Percentiles rank a stretch among this genome's conserved stretches.
Evolutionary conservation across 2,113 vertebrate genomes (phyloP).

Genomic region (Aspiorhynchus laticeps): DNA sequence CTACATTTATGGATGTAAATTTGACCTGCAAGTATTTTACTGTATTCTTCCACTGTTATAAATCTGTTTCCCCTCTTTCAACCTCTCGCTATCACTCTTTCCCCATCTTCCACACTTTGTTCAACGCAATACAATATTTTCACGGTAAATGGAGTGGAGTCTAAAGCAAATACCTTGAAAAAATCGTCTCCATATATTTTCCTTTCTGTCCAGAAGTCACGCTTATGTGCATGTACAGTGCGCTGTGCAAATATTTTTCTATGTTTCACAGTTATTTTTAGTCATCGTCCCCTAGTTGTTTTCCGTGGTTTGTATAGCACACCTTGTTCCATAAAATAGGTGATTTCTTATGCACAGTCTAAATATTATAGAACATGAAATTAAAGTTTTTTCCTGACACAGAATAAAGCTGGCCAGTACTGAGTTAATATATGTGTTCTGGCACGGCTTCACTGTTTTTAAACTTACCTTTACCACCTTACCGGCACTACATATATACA

Average conservation of each 20-base stretch:
- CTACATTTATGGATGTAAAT: not conserved
- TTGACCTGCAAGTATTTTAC: not conserved
- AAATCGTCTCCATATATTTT: constrained; percentile 75
- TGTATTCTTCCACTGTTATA: not conserved
- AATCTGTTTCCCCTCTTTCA: not conserved
- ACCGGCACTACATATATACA: not conserved
- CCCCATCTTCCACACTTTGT: constrained; percentile 40
- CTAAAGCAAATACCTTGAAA: constrained; percentile 68
- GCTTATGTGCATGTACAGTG: constrained; percentile 59
- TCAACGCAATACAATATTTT: constrained; percentile 63
- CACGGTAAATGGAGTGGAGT: constrained; percentile 64
- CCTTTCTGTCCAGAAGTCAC: constrained; percentile 68
- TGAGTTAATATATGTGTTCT: constrained; percentile 29
- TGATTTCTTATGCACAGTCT: constrained; percentile 65
- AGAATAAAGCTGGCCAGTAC: constrained; percentile 47
- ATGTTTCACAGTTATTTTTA: constrained; percentile 76
- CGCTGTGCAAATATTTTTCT: constrained; percentile 75
- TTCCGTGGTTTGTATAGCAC: constrained; percentile 61
- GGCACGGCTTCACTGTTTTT: not conserved
- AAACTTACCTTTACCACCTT: constrained; percentile 18
- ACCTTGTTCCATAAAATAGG: constrained; percentile 69
- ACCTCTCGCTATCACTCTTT: constrained; percentile 8
- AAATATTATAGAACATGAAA: constrained; percentile 66
- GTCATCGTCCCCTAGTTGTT: constrained; percentile 63
- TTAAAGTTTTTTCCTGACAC: constrained; percentile 60